Evolutionary conservation across 2,113 vertebrate genomes (phyloP).

Genomic region (Oceanites oceanicus): DNA sequence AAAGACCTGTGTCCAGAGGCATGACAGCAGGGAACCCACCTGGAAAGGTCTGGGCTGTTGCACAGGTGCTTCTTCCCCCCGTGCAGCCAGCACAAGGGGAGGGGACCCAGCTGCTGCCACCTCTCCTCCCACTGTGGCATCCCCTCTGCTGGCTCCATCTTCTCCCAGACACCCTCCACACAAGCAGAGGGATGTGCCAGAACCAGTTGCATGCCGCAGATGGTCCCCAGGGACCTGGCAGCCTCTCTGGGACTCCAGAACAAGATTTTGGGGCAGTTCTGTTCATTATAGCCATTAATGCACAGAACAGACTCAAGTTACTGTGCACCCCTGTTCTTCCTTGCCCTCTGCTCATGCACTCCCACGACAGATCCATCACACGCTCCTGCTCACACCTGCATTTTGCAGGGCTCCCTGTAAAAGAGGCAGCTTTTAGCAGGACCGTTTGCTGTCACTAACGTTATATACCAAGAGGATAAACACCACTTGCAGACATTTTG

Average conservation of each 20-base stretch:
- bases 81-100: neutral
- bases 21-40: neutral
- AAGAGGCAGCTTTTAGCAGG: neutral
- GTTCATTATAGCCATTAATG: neutral
- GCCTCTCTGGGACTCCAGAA: neutral
- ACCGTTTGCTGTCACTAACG: neutral
- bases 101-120: neutral
- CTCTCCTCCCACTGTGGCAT: neutral
- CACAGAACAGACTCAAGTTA: neutral
- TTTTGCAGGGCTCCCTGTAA: neutral
- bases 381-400: neutral
- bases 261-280: neutral
- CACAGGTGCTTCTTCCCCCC: no score
- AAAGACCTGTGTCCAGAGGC: neutral
- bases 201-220: rapidly evolving
- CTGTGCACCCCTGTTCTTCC: neutral
- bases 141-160: neutral
- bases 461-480: neutral
- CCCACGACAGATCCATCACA: neutral
- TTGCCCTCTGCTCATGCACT: neutral
- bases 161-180: neutral
- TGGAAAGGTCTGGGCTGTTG: neutral
- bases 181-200: neutral
- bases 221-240: neutral
- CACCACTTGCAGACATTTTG: neutral